Percentiles rank a stretch among this genome's conserved stretches.
phyloP scores from a whole-genome alignment of 1,140 invertebrate genomes.

The Chironomus striatipennis region DNA sequence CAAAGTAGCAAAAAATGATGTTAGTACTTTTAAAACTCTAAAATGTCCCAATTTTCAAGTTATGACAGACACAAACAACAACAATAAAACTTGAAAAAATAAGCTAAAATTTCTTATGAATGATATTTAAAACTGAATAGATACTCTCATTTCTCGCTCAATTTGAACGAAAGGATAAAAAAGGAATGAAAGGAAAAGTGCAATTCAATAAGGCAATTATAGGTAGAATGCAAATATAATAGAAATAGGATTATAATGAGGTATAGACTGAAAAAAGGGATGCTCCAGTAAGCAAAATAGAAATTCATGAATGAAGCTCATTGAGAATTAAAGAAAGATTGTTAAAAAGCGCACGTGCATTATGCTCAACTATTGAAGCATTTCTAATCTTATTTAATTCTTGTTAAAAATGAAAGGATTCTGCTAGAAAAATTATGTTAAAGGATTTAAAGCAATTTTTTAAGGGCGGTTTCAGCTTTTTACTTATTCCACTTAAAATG shows the following conservation, averaged over 20 bases:
- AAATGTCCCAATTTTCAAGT: too few species aligned
- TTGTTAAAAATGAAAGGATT: background rate
- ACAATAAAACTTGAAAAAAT: background rate
- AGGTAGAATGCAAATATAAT: background rate
- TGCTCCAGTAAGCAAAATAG: background rate
- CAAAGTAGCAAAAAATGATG: too few species aligned
- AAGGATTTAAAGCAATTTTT: background rate
- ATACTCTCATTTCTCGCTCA: background rate
- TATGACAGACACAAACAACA: too few species aligned
- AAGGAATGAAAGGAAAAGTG: background rate
- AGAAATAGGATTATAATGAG: slow-evolving; percentile 7
- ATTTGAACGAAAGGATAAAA: slow-evolving; percentile 1
- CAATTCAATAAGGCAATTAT: slow-evolving; percentile 24
- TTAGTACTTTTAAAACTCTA: too few species aligned
- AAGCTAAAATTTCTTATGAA: background rate
- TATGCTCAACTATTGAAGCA: background rate
- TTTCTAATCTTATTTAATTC: background rate
- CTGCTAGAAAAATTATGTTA: background rate
- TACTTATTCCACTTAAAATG: slow-evolving; percentile 21
- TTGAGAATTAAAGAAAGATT: background rate
- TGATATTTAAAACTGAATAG: too few species aligned
- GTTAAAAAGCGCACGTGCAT: background rate
- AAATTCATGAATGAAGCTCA: slow-evolving; percentile 2
- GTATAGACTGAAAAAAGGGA: background rate
- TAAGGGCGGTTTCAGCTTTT: slow-evolving; percentile 16